A percentile compares a stretch with the other conserved stretches of the same genome.
Conservation (phyloP, 2,888 invertebrate species). For the Apotomis betuletana region DNA sequence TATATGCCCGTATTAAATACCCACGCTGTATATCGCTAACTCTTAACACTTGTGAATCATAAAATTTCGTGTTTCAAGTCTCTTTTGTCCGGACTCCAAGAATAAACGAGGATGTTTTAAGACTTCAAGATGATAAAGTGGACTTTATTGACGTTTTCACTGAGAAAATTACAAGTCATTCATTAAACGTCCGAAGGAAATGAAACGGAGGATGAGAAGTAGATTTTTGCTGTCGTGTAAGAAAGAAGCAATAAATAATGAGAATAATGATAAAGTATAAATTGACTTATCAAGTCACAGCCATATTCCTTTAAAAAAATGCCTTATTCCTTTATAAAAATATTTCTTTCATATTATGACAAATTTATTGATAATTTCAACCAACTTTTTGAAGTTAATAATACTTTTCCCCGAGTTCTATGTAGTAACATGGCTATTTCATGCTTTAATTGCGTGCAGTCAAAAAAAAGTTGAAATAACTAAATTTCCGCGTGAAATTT, state of each 20-base stretch:
- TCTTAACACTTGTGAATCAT: not conserved
- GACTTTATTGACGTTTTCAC: slow-evolving; percentile 29
- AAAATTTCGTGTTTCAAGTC: not conserved
- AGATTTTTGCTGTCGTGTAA: slow-evolving; percentile 16
- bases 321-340: too few relatives aligned
- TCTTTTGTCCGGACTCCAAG: slow-evolving; percentile 28
- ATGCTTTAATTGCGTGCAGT: too few relatives aligned
- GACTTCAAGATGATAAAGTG: slow-evolving; percentile 31
- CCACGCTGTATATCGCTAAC: slow-evolving; percentile 10
- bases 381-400: too few relatives aligned
- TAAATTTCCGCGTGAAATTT: too few relatives aligned
- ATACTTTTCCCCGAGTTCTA: too few relatives aligned
- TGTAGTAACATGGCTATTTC: too few relatives aligned
- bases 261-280: not conserved
- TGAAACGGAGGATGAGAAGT: slow-evolving; percentile 11
- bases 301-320: too few relatives aligned
- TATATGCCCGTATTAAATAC: too few relatives aligned
- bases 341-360: too few relatives aligned
- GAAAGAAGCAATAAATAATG: not conserved
- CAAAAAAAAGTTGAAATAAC: too few relatives aligned
- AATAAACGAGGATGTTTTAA: slow-evolving; percentile 28
- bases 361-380: too few relatives aligned
- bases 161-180: slow-evolving; percentile 35
- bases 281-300: too few relatives aligned
- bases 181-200: slow-evolving; percentile 24